Percentiles rank a stretch among this genome's conserved stretches.
These are phyloP conservation scores for Clarias platycephalus DNA, from an alignment of 2,797 vertebrate species.

Conservation along the genomic window DNA sequence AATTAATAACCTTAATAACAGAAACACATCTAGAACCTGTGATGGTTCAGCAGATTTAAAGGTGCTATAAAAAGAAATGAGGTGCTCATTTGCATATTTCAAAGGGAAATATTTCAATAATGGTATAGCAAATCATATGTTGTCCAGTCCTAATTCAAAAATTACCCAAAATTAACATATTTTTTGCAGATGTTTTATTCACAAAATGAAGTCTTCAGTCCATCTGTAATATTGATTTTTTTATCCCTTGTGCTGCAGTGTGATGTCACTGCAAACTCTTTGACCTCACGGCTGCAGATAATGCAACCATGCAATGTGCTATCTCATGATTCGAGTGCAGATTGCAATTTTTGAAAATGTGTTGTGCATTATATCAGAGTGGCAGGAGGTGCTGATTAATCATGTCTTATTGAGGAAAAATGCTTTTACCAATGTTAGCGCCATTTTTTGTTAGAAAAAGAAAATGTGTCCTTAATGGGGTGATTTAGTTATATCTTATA, in stretches of 20 bases:
- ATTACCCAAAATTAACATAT: background rate
- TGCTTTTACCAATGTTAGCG: background rate
- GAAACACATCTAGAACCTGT: background rate
- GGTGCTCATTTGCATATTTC: background rate
- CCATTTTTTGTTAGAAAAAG: slow-evolving; percentile 20
- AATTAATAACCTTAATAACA: background rate
- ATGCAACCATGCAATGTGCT: slow-evolving; percentile 57
- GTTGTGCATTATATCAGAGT: slow-evolving; percentile 6
- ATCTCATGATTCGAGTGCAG: slow-evolving; percentile 17
- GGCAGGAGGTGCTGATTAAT: slow-evolving; percentile 24
- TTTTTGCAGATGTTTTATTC: slow-evolving; percentile 11
- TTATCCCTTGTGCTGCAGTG: slow-evolving; percentile 56
- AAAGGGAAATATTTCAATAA: slow-evolving; percentile 2
- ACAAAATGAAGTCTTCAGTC: slow-evolving; percentile 16
- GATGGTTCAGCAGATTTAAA: background rate
- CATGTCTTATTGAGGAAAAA: background rate
- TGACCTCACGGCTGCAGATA: slow-evolving; percentile 49
- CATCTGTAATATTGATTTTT: slow-evolving; percentile 61
- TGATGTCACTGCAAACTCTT: slow-evolving; percentile 61
- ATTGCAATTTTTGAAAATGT: slow-evolving; percentile 25
- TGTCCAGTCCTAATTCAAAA: background rate
- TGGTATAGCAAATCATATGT: background rate
- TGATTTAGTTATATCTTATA: slow-evolving; percentile 39
- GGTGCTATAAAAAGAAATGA: background rate
- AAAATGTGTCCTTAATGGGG: slow-evolving; percentile 37